Base-by-base conservation (phyloP, 2,113 vertebrate species). In the Pelusios castaneus region DNA sequence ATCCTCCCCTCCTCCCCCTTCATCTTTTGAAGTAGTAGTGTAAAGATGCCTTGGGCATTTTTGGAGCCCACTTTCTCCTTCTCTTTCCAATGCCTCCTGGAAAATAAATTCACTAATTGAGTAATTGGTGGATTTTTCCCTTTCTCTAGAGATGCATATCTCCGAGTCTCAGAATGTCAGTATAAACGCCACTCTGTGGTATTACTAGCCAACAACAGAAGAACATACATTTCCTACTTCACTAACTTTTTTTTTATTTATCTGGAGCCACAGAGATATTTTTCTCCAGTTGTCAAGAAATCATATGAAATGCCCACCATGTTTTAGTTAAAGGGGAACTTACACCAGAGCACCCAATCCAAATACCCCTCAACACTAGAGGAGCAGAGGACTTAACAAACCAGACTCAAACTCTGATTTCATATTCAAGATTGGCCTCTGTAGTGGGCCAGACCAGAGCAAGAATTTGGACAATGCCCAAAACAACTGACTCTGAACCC, bases 91-190 rank as follows among this genome's bases (percentile, higher is more conserved):
- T 90, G 67, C 90, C 90, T 90, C 0, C 24, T 93, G 80, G 93
- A 96, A 96, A 95, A 97, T 80, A 88, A 95, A 92, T 94, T 29
- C 84, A 92, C 83, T 93, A 93, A 83, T 51, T 81, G 75, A 89
- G 27, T 92, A 92, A 70, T 78, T 91, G 82, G 31, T 89, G 58
- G 67, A 91, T 24, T 58, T 90, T 41, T 84, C 79, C 24, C 81
- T 89, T 77, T 67, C 84, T 87, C 54, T 76, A 93, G 92, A 82
- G 87, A 94, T 91, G 86, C 77, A 19, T 95, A 73, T 94, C 63
- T 8, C 55, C 86, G 55, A 45, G 54, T 91, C 84, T 83, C 11
- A 1, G 87, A 6, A 7, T 95, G 94, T 95, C 92, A 80, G 86
- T 31, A 73, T 70, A 5, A 78, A 96, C 85, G 91, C 67, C 73